Percentiles rank a stretch among this genome's conserved stretches.
Evolutionary conservation across 2,113 vertebrate species (phyloP).

Genomic region (Stigmatopora nigra): DNA sequence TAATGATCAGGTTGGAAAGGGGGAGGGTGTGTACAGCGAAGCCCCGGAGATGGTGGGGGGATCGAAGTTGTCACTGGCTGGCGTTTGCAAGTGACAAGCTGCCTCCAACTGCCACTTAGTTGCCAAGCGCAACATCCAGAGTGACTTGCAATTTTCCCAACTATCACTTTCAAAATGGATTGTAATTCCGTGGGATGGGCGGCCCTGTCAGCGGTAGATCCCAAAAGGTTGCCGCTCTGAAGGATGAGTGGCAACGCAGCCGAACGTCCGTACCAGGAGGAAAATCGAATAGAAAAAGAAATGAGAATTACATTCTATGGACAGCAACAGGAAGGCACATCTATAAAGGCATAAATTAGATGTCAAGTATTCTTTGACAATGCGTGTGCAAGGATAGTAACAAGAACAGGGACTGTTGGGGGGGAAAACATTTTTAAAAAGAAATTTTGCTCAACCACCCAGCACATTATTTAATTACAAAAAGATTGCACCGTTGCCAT

Average conservation of each 20-base stretch:
- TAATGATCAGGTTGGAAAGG: slow-evolving; percentile 44
- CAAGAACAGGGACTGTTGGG: too few relatives aligned
- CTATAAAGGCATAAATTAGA: not conserved
- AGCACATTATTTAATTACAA: too few relatives aligned
- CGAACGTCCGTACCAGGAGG: slow-evolving; percentile 15
- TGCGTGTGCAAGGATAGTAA: not conserved
- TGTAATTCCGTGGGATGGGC: slow-evolving; percentile 61
- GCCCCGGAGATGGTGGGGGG: slow-evolving; percentile 41
- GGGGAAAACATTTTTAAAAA: too few relatives aligned
- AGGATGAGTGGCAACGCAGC: slow-evolving; percentile 25
- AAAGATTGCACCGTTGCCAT: too few relatives aligned
- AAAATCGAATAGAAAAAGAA: slow-evolving; percentile 8
- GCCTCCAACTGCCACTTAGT: slow-evolving; percentile 62
- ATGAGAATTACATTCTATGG: slow-evolving; percentile 5
- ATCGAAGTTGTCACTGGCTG: slow-evolving; percentile 61
- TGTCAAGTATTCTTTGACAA: not conserved
- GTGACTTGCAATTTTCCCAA: slow-evolving; percentile 70
- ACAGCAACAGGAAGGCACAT: not conserved
- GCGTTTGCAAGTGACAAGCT: slow-evolving; percentile 60
- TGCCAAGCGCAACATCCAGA: slow-evolving; percentile 59
- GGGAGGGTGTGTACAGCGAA: slow-evolving; percentile 12
- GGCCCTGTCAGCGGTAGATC: slow-evolving; percentile 55
- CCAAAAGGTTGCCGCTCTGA: slow-evolving; percentile 36
- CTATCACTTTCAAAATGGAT: slow-evolving; percentile 69
- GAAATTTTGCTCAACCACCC: too few relatives aligned